Percentiles rank a stretch among this genome's conserved stretches.
phyloP scores from a whole-genome alignment of 53 echinoderm and acorn worm genomes.

The Stichopus horrens region DNA sequence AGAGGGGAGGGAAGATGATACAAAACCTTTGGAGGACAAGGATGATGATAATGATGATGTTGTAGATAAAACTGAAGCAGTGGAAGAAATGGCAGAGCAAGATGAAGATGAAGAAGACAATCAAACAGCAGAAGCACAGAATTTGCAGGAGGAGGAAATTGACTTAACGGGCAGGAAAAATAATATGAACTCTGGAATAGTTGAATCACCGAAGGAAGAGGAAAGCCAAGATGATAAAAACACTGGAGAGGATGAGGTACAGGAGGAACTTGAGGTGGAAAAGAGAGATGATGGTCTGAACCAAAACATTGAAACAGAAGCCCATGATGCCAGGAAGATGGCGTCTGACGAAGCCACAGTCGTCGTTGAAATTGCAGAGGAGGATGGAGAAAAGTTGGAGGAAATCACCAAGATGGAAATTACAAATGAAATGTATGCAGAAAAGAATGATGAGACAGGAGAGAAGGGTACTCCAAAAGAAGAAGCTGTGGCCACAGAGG shows the following conservation, averaged over 20 bases:
- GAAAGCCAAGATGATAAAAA: not conserved
- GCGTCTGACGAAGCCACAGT: not conserved
- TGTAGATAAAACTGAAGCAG: not conserved
- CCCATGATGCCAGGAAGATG: not conserved
- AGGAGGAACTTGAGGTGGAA: not conserved
- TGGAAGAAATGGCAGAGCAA: not conserved
- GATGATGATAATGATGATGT: not conserved
- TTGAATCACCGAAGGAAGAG: not conserved
- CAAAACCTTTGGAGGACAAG: not conserved
- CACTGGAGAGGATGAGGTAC: not conserved
- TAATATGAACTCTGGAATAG: not conserved
- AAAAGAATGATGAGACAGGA: not conserved
- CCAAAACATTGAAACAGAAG: no score
- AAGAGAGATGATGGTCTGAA: not conserved
- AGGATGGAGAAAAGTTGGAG: no score
- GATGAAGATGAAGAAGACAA: not conserved
- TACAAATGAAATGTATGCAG: not conserved
- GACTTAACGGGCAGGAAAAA: not conserved
- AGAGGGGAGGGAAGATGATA: not conserved
- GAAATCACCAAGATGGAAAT: no score
- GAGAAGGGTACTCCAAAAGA: not conserved
- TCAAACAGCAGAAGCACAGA: not conserved
- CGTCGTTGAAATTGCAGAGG: not conserved
- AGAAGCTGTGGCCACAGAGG: not conserved
- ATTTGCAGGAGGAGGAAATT: not conserved